A percentile compares a stretch with the other conserved stretches of the same genome.
phyloP scores from a whole-genome alignment of 2,113 vertebrate genomes.

The Cercocebus atys region DNA sequence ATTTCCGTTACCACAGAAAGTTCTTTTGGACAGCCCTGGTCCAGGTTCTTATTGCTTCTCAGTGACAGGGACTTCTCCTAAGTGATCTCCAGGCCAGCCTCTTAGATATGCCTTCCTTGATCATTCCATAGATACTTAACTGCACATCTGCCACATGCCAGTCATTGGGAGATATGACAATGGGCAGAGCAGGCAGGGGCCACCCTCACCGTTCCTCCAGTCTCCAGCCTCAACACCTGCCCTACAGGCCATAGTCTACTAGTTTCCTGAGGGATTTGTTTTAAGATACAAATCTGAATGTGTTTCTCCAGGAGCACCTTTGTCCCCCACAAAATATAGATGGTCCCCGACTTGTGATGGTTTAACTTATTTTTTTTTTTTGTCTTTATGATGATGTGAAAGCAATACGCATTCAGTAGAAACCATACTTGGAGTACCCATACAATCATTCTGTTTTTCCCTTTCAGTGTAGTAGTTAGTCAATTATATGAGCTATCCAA shows the following conservation, averaged over 20 bases:
- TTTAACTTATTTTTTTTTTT: neutral
- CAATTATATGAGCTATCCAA: neutral
- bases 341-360: neutral
- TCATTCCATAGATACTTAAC: neutral
- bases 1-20: neutral
- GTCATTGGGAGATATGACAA: neutral
- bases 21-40: neutral
- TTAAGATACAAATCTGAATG: neutral
- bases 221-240: neutral
- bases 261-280: neutral
- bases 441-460: neutral
- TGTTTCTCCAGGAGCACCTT: neutral
- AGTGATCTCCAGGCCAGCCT: neutral
- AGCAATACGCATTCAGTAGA: neutral
- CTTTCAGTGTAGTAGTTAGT: neutral
- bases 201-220: accelerated
- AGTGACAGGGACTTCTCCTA: neutral
- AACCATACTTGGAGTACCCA: neutral
- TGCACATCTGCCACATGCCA: accelerated
- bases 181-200: neutral
- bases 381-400: neutral
- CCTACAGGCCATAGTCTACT: accelerated
- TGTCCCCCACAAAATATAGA: neutral
- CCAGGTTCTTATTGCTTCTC: neutral
- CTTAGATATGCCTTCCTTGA: neutral